A percentile compares a stretch with the other conserved stretches of the same genome.
Conservation (phyloP, 2,888 invertebrate genomes). For the Anoncus sp. region DNA sequence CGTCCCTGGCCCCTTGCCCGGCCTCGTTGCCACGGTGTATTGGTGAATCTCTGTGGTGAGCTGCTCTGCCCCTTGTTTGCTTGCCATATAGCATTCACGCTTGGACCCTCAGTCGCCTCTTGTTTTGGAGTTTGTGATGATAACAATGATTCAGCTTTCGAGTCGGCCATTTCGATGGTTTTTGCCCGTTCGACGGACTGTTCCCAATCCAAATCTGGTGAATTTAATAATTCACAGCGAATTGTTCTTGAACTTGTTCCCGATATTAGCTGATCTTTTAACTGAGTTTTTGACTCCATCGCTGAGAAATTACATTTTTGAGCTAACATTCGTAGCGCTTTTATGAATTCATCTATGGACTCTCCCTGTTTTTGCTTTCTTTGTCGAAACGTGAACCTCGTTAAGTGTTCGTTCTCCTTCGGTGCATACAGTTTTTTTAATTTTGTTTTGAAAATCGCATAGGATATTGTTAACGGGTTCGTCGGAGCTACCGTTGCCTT, state of each 20-base stretch:
- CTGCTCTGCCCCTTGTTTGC: not conserved
- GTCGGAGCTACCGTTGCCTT: not conserved
- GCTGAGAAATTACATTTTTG: slow-evolving; percentile 42
- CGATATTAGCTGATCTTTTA: slow-evolving; percentile 40
- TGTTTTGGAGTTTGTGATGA: not conserved
- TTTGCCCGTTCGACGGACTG: slow-evolving; percentile 32
- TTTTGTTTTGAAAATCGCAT: slow-evolving; percentile 9
- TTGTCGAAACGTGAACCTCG: slow-evolving; percentile 22
- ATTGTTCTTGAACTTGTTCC: slow-evolving; percentile 31
- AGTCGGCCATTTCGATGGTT: slow-evolving; percentile 40
- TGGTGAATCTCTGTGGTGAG: not conserved
- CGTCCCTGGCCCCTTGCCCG: slow-evolving; percentile 20
- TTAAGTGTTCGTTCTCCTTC: slow-evolving; percentile 5
- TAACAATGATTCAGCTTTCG: slow-evolving; percentile 13
- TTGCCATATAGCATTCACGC: slow-evolving; percentile 11
- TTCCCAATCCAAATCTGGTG: slow-evolving; percentile 15
- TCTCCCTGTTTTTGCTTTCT: slow-evolving; percentile 33
- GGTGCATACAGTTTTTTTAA: slow-evolving; percentile 25
- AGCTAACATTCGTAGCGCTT: slow-evolving; percentile 11
- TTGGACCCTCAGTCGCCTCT: slow-evolving; percentile 3
- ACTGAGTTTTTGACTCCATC: slow-evolving; percentile 17
- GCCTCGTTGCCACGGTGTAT: not conserved
- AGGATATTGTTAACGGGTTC: slow-evolving; percentile 16
- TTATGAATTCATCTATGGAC: slow-evolving; percentile 39
- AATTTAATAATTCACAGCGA: slow-evolving; percentile 42